Base-by-base conservation (phyloP, 2,113 vertebrate species). In the Barnardius zonarius region DNA sequence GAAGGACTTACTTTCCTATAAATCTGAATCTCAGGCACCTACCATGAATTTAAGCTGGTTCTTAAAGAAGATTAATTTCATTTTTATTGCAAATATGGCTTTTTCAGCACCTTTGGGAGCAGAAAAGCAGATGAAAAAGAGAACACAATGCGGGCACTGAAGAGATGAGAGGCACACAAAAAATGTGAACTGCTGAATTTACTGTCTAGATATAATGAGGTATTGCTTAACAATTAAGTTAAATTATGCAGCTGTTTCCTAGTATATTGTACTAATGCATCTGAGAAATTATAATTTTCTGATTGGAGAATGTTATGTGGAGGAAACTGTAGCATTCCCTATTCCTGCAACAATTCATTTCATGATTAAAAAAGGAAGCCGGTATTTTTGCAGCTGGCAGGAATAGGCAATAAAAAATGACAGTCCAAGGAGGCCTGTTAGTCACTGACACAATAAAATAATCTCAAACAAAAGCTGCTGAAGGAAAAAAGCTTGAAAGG, bases 241-340 rank as follows among this genome's bases (percentile, higher is more conserved):
- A 98, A 98, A 98, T 98, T 98, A 98, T 96, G 93, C 97, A 98
- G 96, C 95, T 98, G 96, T 96, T 97, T 97, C 95, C 96, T 96
- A 91, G 76, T 96, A 82, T 88, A 91, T 95, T 95, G 91, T 95
- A 90, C 84, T 97, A 96, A 97, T 95, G 88, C 88, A 93, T 85
- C 81, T 95, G 96, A 92, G 62, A 80, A 97, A 97, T 96, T 49
- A 80, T 80, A 88, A 97, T 91, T 86, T 93, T 96, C 89, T 96
- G 90, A 97, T 66, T 85, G 88, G 83, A 87, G 83, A 97, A 95
- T 0, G 69, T 83, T 94, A 95, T 84, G 61, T 93, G 85, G 94
- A 97, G 90, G 93, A 97, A 97, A 97, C 92, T 85, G 70, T 82
- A 95, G 86, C 52, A 84, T 87, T 97, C 95, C 66, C 52, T 81